Percentiles rank a stretch among this genome's conserved stretches.
Conservation (phyloP, 2,797 vertebrate species). For the Uromys caudimaculatus region DNA sequence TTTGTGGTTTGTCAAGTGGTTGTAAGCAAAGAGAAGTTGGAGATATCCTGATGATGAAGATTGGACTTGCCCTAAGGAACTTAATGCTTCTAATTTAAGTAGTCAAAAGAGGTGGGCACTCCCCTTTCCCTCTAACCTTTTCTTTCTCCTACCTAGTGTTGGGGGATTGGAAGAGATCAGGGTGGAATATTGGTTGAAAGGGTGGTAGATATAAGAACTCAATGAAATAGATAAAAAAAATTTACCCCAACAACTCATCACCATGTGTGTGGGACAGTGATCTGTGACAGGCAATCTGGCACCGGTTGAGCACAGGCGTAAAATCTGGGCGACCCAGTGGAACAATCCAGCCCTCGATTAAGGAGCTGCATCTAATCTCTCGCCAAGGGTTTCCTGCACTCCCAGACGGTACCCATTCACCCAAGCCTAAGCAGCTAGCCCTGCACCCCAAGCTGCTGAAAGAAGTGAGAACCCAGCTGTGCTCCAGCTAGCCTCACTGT, state of each 20-base stretch:
- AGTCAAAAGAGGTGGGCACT: neutral
- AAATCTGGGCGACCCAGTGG: too few relatives aligned
- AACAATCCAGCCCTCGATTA: too few relatives aligned
- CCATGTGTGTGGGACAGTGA: too few relatives aligned
- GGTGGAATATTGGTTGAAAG: neutral
- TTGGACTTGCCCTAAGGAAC: neutral
- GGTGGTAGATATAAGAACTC: neutral
- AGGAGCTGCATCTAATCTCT: too few relatives aligned
- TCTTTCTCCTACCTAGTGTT: neutral
- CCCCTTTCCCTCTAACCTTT: neutral
- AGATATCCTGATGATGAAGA: neutral
- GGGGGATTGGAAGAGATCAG: neutral
- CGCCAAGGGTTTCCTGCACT: too few relatives aligned
- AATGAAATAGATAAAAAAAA: neutral
- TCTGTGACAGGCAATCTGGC: too few relatives aligned
- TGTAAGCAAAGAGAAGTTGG: neutral
- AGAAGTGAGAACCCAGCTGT: too few relatives aligned
- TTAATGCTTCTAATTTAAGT: neutral
- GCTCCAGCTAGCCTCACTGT: too few relatives aligned
- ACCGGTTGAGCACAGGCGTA: too few relatives aligned
- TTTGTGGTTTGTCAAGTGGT: neutral
- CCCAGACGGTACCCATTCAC: too few relatives aligned
- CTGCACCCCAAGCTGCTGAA: too few relatives aligned
- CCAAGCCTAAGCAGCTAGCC: too few relatives aligned
- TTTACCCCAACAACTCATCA: neutral